Conservation (phyloP, 2,888 invertebrate species). For the Tiliacea citrago region DNA sequence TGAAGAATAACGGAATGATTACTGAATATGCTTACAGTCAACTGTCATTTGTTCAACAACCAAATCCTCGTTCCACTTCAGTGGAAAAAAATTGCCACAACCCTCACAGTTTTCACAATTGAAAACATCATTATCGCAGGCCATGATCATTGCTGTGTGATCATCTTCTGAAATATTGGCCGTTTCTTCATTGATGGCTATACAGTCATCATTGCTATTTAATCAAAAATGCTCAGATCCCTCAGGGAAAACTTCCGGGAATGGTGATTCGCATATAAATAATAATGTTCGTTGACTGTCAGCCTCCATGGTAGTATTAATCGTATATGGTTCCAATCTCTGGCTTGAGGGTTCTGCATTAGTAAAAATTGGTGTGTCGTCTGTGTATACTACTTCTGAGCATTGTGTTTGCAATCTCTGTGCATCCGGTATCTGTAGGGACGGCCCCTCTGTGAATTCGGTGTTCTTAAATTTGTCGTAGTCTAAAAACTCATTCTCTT, state of each 20-base stretch:
- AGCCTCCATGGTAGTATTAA: not conserved
- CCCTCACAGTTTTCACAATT: conserved; percentile 5
- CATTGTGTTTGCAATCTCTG: not conserved
- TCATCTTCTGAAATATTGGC: not conserved
- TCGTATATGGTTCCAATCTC: not conserved
- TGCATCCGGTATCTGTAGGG: not conserved
- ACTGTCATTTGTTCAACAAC: not conserved
- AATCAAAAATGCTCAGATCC: conserved; percentile 33
- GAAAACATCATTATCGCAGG: not conserved
- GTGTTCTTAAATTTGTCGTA: not conserved
- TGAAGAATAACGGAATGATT: not conserved
- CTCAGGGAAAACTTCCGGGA: not conserved
- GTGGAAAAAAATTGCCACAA: conserved; percentile 3
- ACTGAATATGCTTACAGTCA: conserved; percentile 18
- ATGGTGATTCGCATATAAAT: not conserved
- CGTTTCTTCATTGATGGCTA: conserved; percentile 23
- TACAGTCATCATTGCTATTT: conserved; percentile 14
- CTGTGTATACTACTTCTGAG: not conserved
- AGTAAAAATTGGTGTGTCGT: not conserved
- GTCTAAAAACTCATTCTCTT: not conserved
- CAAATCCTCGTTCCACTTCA: conserved; percentile 4
- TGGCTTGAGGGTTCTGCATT: not conserved
- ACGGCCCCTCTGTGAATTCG: not conserved
- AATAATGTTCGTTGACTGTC: not conserved
- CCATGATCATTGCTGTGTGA: not conserved